Evolutionary conservation across 2,888 invertebrate genomes (phyloP), one percentile per base, ranked within the genome.

Genomic region (Furcula furcula): DNA sequence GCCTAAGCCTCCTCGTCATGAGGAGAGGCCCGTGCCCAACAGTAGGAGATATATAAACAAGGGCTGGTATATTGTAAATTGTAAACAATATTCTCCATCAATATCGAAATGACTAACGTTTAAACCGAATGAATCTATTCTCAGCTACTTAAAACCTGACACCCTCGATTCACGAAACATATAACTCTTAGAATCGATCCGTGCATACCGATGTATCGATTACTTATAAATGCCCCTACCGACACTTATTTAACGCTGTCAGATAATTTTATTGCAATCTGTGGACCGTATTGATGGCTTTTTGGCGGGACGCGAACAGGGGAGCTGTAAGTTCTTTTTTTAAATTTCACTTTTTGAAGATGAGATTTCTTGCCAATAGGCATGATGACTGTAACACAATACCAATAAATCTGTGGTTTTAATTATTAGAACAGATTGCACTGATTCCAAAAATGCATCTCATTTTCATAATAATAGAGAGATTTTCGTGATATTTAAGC

Each of bases 181-280:
- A 66, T 57, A 59, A 69, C 73, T 69, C 56, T 56, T 78, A 80
- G 71, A 76, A 77, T 66, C 75, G 76, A 73, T 68, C 43, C 57
- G 54, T 57, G 76, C 75, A 76, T 70, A 74, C 73, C 77, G 65
- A 76, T 73, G 83, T 85, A 83, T 85, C 84, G 81, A 78, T 86
- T 85, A 80, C 86, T 81, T 82, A 83, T 76, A 76, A 85, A 83
- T 81, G 81, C 71, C 66, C 63, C 58, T 65, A 67, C 65, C 72
- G 76, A 70, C 75, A 76, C 79, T 79, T 83, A 84, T 81, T 83
- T 86, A 83, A 72, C 77, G 71, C 62, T 73, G 76, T 69, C 78
- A 61, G 76, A 58, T 58, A 65, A 77, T 72, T 80, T 80, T 80
- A 79, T 79, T 70, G 71, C 69, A 40, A 49, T 52, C 40, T 45